Conservation (phyloP, 2,113 vertebrate species). For the Halichoeres trimaculatus region DNA sequence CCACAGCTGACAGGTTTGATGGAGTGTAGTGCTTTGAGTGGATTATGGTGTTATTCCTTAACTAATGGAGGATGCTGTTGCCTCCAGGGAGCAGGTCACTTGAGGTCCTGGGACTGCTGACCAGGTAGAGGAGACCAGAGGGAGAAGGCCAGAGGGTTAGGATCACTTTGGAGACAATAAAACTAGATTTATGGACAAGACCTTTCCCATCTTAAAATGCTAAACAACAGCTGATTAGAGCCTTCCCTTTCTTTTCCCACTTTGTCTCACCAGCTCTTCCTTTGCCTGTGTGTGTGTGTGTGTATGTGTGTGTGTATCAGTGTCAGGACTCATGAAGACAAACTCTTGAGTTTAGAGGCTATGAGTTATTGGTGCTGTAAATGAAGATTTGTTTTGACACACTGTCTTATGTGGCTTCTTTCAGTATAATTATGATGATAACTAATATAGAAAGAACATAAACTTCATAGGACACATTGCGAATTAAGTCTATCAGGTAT, state of each 20-base stretch:
- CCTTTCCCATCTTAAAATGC: constrained; percentile 40
- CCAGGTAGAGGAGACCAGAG: constrained; percentile 31
- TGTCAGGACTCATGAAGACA: constrained; percentile 27
- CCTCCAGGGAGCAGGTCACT: constrained; percentile 50
- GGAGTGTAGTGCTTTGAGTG: constrained; percentile 20
- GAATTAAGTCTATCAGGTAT: no score
- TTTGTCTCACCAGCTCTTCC: constrained; percentile 17
- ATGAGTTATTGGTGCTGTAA: not conserved
- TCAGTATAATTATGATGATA: not conserved
- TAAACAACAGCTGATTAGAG: constrained; percentile 46
- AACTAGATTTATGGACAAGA: constrained; percentile 69
- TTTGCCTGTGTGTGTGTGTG: constrained; percentile 8
- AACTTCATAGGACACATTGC: no score
- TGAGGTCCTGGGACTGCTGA: constrained; percentile 39
- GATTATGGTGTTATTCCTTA: constrained; percentile 38
- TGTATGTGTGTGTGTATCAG: not conserved
- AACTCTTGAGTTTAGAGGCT: constrained; percentile 18
- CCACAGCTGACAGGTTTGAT: constrained; percentile 31
- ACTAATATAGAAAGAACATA: not conserved
- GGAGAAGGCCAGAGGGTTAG: constrained; percentile 58
- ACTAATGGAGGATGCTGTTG: constrained; percentile 33
- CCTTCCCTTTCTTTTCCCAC: constrained; percentile 21
- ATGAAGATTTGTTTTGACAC: not conserved
- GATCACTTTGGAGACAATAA: constrained; percentile 59
- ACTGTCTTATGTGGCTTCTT: not conserved